These are phyloP conservation scores for Tamias sibiricus DNA, from an alignment of 2,113 vertebrate species.

Conservation along the genomic window DNA sequence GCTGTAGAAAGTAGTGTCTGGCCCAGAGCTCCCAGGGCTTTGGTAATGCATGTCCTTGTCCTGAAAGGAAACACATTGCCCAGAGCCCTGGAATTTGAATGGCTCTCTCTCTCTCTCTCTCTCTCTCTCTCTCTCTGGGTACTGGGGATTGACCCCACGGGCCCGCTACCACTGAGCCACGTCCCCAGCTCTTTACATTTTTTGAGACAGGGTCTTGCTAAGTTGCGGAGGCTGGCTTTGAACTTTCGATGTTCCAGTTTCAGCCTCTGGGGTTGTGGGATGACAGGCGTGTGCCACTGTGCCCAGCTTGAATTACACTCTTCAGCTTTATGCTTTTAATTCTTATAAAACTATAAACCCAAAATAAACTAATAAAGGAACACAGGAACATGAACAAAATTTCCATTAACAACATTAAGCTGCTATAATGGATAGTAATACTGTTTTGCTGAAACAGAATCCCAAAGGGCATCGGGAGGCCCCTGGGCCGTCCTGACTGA, in stretches of 20 bases:
- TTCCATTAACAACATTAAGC: background rate
- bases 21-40: background rate
- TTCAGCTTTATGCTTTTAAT: background rate
- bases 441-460: background rate
- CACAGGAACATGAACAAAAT: background rate
- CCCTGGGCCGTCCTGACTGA: background rate
- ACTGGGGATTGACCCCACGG: too few relatives aligned
- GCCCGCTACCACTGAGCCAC: too few relatives aligned
- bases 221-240: too few relatives aligned
- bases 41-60: background rate
- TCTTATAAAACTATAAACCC: background rate
- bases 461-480: background rate
- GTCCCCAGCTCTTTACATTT: too few relatives aligned
- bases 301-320: background rate
- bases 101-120: background rate
- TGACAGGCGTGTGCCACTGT: too few relatives aligned
- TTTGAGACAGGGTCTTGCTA: too few relatives aligned
- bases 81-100: background rate
- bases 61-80: background rate
- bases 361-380: slow-evolving; percentile 2
- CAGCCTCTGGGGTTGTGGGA: too few relatives aligned
- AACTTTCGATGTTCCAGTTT: too few relatives aligned
- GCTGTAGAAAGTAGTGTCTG: fast-evolving
- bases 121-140: background rate
- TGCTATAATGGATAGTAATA: background rate